These are phyloP conservation scores for Cephus nigrinus DNA, from an alignment of 2,888 invertebrate genomes.

Conservation along the genomic window DNA sequence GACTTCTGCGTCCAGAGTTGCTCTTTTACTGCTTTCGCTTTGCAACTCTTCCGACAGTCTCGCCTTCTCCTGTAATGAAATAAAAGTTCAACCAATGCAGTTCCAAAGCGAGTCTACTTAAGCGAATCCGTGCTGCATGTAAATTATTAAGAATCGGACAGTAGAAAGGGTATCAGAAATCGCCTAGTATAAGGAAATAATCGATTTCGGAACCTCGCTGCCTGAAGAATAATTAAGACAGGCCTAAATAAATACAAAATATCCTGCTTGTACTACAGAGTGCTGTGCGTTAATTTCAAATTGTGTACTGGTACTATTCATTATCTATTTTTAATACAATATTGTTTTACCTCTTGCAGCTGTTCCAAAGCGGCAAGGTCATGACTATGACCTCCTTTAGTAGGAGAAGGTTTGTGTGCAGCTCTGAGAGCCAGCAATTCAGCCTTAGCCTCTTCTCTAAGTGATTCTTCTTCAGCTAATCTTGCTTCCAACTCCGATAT, in stretches of 20 bases:
- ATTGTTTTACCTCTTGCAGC: slow-evolving; percentile 48
- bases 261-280: not conserved
- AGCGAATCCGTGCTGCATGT: slow-evolving; percentile 52
- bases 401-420: slow-evolving; percentile 53
- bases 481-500: slow-evolving; percentile 68
- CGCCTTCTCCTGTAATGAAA: slow-evolving; percentile 65
- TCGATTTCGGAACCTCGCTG: not conserved
- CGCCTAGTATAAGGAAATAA: not conserved
- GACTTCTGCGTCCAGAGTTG: slow-evolving; percentile 46
- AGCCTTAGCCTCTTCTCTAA: slow-evolving; percentile 41
- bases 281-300: not conserved
- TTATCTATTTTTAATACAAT: not conserved
- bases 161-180: not conserved
- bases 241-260: not conserved
- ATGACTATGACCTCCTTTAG: slow-evolving; percentile 33
- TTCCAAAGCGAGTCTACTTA: slow-evolving; percentile 59
- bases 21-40: slow-evolving; percentile 54
- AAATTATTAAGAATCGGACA: not conserved
- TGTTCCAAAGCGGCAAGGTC: slow-evolving; percentile 45
- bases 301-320: not conserved
- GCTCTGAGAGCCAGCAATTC: slow-evolving; percentile 54
- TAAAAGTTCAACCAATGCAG: slow-evolving; percentile 15
- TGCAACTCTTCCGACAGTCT: slow-evolving; percentile 67
- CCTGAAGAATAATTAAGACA: not conserved
- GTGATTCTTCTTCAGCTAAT: slow-evolving; percentile 61